Conservation (phyloP, 2,797 vertebrate species). For the Sebastolobus altivelis region DNA sequence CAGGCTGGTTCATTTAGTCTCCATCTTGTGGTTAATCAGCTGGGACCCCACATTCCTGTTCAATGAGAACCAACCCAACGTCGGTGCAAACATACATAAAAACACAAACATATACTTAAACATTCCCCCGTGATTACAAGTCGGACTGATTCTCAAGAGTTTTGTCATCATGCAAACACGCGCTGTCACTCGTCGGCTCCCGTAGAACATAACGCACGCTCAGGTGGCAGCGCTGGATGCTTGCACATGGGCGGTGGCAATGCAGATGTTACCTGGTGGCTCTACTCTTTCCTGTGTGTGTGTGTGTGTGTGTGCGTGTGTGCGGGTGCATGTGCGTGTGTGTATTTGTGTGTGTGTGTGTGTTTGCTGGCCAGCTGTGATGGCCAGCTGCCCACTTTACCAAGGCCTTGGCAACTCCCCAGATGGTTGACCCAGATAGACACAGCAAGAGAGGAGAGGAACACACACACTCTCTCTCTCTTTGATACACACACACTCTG, state of each 20-base stretch:
- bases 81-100: slow-evolving; percentile 33
- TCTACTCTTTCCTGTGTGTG: slow-evolving; percentile 17
- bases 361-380: slow-evolving; percentile 76
- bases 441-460: slow-evolving; percentile 51
- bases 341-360: slow-evolving; percentile 20
- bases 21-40: slow-evolving; percentile 55
- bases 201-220: slow-evolving; percentile 45
- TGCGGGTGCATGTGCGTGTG: background rate
- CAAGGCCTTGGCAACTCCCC: slow-evolving; percentile 74
- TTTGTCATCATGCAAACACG: background rate
- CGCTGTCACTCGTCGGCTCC: slow-evolving; percentile 5
- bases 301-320: slow-evolving; percentile 17
- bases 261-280: slow-evolving; percentile 80
- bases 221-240: slow-evolving; percentile 69
- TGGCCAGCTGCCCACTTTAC: slow-evolving; percentile 77
- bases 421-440: slow-evolving; percentile 83
- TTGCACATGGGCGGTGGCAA: slow-evolving; percentile 65
- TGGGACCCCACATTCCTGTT: slow-evolving; percentile 48
- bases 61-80: slow-evolving; percentile 40
- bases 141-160: slow-evolving; percentile 13
- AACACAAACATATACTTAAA: slow-evolving; percentile 26
- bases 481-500: slow-evolving; percentile 47
- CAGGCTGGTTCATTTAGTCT: slow-evolving; percentile 36
- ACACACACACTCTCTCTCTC: slow-evolving; percentile 8
- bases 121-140: slow-evolving; percentile 45